Percentiles rank a stretch among this genome's conserved stretches.
phyloP scores from a whole-genome alignment of 2,797 vertebrate species.

The Macroramphosus scolopax region DNA sequence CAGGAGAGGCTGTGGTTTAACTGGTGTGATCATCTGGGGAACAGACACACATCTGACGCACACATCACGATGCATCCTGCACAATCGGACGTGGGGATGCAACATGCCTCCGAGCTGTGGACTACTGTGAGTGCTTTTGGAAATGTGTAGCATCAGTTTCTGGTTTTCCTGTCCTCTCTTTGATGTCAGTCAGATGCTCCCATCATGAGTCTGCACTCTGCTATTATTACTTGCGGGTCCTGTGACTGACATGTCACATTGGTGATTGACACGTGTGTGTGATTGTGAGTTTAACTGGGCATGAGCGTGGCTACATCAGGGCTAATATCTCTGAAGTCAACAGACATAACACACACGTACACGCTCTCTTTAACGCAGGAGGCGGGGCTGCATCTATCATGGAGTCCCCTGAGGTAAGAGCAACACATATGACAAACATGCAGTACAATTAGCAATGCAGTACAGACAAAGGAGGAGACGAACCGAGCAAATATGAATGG shows the following conservation, averaged over 20 bases:
- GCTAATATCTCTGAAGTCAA: conserved; percentile 22
- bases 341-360: neutral
- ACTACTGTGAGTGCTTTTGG: too few species aligned
- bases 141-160: too few species aligned
- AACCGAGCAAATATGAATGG: too few species aligned
- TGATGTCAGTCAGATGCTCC: too few species aligned
- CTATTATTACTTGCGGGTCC: conserved; percentile 55
- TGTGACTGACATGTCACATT: conserved; percentile 45
- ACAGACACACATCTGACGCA: conserved; percentile 11
- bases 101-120: too few species aligned
- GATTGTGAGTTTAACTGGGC: conserved; percentile 8
- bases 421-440: conserved; percentile 38
- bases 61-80: conserved; percentile 3
- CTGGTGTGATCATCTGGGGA: conserved; percentile 4
- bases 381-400: conserved; percentile 46
- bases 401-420: conserved; percentile 31
- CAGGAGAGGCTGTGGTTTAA: conserved; percentile 6
- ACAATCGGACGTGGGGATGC: neutral
- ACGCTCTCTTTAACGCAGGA: conserved; percentile 20
- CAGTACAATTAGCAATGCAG: conserved; percentile 28
- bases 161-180: too few species aligned
- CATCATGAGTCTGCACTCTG: too few species aligned
- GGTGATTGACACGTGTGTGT: conserved; percentile 14
- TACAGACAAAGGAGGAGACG: conserved; percentile 21
- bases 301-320: conserved; percentile 8